A percentile compares a stretch with the other conserved stretches of the same genome.
Evolutionary conservation across 2,797 vertebrate species (phyloP).

Genomic region (Spizella passerina): DNA sequence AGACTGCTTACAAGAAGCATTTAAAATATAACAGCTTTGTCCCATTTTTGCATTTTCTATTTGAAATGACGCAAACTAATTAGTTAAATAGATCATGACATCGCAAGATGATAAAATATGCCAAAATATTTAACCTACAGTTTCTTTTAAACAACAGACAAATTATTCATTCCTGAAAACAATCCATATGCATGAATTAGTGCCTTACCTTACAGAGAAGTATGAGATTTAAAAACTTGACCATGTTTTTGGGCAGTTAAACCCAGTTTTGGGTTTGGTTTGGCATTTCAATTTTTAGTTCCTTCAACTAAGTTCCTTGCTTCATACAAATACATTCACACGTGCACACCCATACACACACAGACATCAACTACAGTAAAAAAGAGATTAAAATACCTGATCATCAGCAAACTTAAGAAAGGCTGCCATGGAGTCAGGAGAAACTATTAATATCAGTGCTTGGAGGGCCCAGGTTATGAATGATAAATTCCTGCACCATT

Average conservation of each 20-base stretch:
- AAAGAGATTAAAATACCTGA: constrained; percentile 73
- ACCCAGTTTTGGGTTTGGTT: not conserved
- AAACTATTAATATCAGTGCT: constrained; percentile 86
- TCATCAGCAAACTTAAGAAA: constrained; percentile 89
- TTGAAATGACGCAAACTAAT: not conserved
- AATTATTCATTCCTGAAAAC: not conserved
- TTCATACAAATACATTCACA: not conserved
- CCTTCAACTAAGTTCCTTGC: not conserved
- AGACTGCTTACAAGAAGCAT: not conserved
- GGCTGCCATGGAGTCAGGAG: constrained; percentile 89
- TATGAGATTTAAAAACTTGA: not conserved
- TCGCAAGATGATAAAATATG: not conserved
- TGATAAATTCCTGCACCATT: constrained; percentile 88
- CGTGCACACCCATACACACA: rapidly evolving
- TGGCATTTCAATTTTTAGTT: not conserved
- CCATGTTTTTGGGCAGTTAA: not conserved
- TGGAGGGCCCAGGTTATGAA: constrained; percentile 73
- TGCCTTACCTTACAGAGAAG: not conserved
- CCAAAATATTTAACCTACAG: not conserved
- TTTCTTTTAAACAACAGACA: not conserved
- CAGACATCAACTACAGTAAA: not conserved
- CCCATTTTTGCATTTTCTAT: not conserved
- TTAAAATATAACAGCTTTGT: not conserved
- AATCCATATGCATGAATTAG: not conserved
- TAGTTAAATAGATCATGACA: not conserved